phyloP scores from a whole-genome alignment of 2,113 vertebrate genomes.

The Columba janthina region DNA sequence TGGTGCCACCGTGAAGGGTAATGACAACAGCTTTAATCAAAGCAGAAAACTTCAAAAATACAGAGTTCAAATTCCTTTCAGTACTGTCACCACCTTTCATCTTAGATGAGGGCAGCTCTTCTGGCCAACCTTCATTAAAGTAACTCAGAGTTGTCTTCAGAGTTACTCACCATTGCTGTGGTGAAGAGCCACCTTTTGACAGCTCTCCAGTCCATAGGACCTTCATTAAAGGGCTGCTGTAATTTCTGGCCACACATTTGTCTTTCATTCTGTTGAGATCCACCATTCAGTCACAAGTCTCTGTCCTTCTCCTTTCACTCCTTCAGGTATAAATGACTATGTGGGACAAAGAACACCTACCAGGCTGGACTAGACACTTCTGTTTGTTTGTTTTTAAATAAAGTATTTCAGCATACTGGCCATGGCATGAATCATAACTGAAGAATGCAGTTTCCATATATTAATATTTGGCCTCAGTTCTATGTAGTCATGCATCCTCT shows the following conservation, averaged over 20 bases:
- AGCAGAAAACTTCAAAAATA: neutral
- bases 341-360: neutral
- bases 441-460: neutral
- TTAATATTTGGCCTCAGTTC: neutral
- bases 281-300: neutral
- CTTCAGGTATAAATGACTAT: neutral
- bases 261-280: neutral
- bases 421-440: neutral
- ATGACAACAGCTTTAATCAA: neutral
- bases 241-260: neutral
- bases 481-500: neutral
- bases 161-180: neutral
- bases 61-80: neutral
- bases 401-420: neutral
- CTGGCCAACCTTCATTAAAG: neutral
- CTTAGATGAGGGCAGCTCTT: neutral
- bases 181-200: neutral
- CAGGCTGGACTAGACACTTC: neutral
- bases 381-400: neutral
- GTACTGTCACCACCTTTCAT: neutral
- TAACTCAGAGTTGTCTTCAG: neutral
- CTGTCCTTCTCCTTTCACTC: neutral
- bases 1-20: neutral
- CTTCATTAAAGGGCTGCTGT: neutral
- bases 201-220: neutral